Evolutionary conservation across 1,140 invertebrate genomes (phyloP), one percentile per base, ranked within the genome.

Genomic region (Carposina sasakii): DNA sequence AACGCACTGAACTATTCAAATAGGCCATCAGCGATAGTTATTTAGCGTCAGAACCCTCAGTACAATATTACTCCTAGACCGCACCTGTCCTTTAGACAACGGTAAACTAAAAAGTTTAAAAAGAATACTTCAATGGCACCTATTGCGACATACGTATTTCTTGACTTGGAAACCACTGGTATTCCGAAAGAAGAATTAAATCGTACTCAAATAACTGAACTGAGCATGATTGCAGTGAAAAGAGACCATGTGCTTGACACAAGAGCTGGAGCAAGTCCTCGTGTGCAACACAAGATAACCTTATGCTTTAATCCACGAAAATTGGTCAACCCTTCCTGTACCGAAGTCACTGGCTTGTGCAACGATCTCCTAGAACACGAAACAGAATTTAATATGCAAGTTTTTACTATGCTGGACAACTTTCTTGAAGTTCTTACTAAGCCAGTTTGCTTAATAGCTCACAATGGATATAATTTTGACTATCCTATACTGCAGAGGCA

Each of bases 401-500:
- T 63, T 1, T 78, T 85, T 9, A 61, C 85, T 4, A 60, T 89
- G 10, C 77, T 96, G 0, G 73, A 82, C 6, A 63, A 63, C 5
- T 95, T 94, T 62, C 58, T 95, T 0, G 64, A 86, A 8, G 76
- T 89, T 48, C 70, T 92, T 13, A 74, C 71, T 1, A 70, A 88
- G 57, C 93, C 93, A 1, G 81, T 93, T 13, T 95, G 93, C 70
- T 76, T 96, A 10, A 78, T 94, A 1, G 91, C 93, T 12, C 92
- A 96, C 57, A 94, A 95, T 85, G 94, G 94, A 3, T 82, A 89
- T 60, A 41, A 42, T 2, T 95, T 93, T 79, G 94, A 95, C 71
- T 95, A 90, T 81, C 79, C 77, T 2, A 75, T 83, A 31, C 42
- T 83, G 6, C 76, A 70, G 54, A 68, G 67, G 43, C 71, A 78